Base-by-base conservation (phyloP, 2,888 invertebrate species). In the Ophion ventricosus region DNA sequence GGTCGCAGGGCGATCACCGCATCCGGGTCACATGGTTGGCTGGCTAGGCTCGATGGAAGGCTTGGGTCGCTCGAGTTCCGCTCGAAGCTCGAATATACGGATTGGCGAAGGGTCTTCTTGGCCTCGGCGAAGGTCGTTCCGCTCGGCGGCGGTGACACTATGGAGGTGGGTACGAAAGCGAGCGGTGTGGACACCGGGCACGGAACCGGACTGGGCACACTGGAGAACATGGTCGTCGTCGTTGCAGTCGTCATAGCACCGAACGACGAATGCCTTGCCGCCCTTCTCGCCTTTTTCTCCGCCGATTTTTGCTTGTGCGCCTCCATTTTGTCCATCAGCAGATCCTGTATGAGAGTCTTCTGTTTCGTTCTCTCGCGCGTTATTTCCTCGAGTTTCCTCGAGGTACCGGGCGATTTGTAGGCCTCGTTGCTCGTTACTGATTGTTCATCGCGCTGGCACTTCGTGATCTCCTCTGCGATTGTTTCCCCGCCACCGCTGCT, bases 321-420 rank as follows among this genome's bases (percentile, higher is more conserved):
- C 88, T 95, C 95, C 89, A 97, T 94, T 92, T 97, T 96, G 90
- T 96, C 97, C 95, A 98, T 95, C 74, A 98, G 96, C 93, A 98
- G 94, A 91, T 97, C 96, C 89, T 97, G 96, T 67, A 98, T 97
- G 35, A 98, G 94, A 91, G 96, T 97, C 86, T 97, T 97, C 93
- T 98, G 97, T 90, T 97, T 96, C 57, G 96, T 96, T 78, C 97
- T 94, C 91, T 97, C 97, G 90, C 96, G 95, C 86, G 96, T 96
- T 54, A 98, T 95, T 93, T 97, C 96, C 91, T 97, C 96, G 77
- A 97, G 75, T 91, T 96, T 96, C 80, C 95, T 94, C 1, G 95
- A 95, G 2, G 96, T 94, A 72, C 95, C 94, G 80, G 94, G 93
- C 0, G 95, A 91, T 90, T 94, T 93, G 8, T 90, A 90, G 26